Conservation (phyloP, 1,140 invertebrate species). For the Drosophila ficusphila region DNA sequence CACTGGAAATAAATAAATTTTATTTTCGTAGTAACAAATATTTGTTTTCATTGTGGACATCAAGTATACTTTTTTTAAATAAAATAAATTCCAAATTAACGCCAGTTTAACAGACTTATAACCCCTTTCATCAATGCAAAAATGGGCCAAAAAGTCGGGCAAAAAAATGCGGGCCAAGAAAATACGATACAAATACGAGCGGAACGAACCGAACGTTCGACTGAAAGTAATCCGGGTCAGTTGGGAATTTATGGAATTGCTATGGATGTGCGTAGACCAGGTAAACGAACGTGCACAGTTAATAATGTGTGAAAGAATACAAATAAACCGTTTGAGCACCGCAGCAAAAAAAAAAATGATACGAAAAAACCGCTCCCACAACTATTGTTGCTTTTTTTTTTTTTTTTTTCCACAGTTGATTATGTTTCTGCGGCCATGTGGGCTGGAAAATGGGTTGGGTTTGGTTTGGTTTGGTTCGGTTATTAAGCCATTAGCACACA, state of each 20-base stretch:
- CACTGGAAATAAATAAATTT: too few relatives aligned
- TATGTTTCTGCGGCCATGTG: slow-evolving; percentile 16
- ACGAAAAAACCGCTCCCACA: slow-evolving; percentile 34
- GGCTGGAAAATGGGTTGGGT: slow-evolving; percentile 28
- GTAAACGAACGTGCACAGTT: slow-evolving; percentile 37
- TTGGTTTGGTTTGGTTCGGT: neutral
- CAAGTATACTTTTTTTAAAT: too few relatives aligned
- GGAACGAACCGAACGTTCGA: neutral
- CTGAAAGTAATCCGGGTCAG: slow-evolving; percentile 33
- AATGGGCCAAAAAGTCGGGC: neutral
- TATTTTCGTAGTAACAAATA: too few relatives aligned
- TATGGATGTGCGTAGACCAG: slow-evolving; percentile 2
- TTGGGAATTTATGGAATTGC: slow-evolving; percentile 30
- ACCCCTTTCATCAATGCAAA: neutral
- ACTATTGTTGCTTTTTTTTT: slow-evolving; percentile 1
- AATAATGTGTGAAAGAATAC: slow-evolving; percentile 21
- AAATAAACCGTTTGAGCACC: slow-evolving; percentile 40
- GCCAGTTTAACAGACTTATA: too few relatives aligned
- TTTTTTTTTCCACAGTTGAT: neutral
- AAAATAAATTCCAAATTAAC: too few relatives aligned
- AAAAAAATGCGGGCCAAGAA: slow-evolving; percentile 6
- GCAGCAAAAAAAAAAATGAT: slow-evolving; percentile 15
- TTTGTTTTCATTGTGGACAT: too few relatives aligned
- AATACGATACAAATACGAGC: slow-evolving; percentile 3
- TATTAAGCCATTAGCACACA: slow-evolving; percentile 41